Evolutionary conservation across 2,888 invertebrate species (phyloP), one percentile per base, ranked within the genome.

Genomic region (Chromoteleia sp.): DNA sequence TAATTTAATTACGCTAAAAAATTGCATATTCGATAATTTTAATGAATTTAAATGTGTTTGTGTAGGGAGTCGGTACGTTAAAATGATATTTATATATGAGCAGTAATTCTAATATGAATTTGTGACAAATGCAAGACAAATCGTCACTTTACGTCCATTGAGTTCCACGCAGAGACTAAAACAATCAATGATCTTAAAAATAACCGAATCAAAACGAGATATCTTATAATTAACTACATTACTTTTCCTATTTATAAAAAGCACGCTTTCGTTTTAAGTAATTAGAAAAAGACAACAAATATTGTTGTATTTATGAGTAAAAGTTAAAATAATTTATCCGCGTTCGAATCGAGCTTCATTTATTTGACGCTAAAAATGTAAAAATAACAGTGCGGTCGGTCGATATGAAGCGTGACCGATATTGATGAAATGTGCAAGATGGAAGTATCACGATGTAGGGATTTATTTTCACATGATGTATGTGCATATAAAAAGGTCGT

Each of bases 391-490:
- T 25, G 39, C 59, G n/a, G 25, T 58, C 17, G 48, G 33, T 63
- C 41, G 50, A 50, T 56, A 63, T 54, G 12, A 63, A 52, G 30
- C 43, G 21, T 36, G 39, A 33, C 36, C 48, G 52, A 33, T 73
- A 73, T 73, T 73, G 48, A 59, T 73, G 43, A 73, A 54, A 59
- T 71, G 61, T 71, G 59, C 71, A 71, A 48, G 56, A 59, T 48
- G 70, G 19, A 14, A 10, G 41, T 29, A 50, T 15, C 43, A 19
- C 41, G 70, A 58, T 36, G 56, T 48, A 14, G 70, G 43, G 58
- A 70, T 70, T 45, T 58, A 70, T 56, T 45, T 70, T 70, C 56
- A 30, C 30, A 70, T 45, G 58, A 45, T 52, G 45, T 21, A 58
- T 33, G 33, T 58, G 48, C 29, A 45, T 58, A 19, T 58, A 48